phyloP scores from a whole-genome alignment of 2,888 invertebrate genomes.

The Dicycla oo region DNA sequence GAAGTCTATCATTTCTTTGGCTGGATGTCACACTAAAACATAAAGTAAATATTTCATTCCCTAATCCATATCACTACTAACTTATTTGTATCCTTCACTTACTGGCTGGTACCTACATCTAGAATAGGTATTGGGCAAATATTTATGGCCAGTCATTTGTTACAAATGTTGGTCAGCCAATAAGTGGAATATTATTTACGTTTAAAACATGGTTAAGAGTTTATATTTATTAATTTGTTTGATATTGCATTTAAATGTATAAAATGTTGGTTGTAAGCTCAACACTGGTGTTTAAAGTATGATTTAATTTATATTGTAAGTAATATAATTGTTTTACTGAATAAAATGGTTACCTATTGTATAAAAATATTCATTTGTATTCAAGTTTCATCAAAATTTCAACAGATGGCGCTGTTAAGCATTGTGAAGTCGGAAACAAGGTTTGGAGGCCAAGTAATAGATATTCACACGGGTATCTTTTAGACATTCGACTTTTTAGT shows the following conservation, averaged over 20 bases:
- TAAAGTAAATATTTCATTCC: constrained; percentile 28
- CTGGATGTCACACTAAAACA: neutral
- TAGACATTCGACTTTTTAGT: too few relatives aligned
- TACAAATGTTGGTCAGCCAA: constrained; percentile 23
- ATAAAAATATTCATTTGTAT: neutral
- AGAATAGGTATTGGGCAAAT: neutral
- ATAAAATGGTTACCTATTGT: constrained; percentile 43
- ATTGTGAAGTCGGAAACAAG: neutral
- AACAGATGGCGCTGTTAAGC: constrained; percentile 24
- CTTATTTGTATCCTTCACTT: constrained; percentile 10
- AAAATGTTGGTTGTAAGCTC: constrained; percentile 35
- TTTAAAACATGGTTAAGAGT: constrained; percentile 6
- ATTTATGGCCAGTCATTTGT: constrained; percentile 2
- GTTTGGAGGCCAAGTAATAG: too few relatives aligned
- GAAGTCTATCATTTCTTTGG: neutral
- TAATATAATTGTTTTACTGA: constrained; percentile 42
- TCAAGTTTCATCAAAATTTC: neutral
- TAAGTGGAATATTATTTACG: neutral
- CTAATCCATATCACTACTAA: constrained; percentile 23
- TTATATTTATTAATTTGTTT: constrained; percentile 30
- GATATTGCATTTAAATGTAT: constrained; percentile 31
- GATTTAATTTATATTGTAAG: constrained; percentile 49
- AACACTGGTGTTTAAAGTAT: constrained; percentile 29
- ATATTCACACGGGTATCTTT: too few relatives aligned
- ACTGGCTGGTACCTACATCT: constrained; percentile 5